Evolutionary conservation across 2,888 invertebrate genomes (phyloP).

Genomic region (Yponomeuta evonymella): DNA sequence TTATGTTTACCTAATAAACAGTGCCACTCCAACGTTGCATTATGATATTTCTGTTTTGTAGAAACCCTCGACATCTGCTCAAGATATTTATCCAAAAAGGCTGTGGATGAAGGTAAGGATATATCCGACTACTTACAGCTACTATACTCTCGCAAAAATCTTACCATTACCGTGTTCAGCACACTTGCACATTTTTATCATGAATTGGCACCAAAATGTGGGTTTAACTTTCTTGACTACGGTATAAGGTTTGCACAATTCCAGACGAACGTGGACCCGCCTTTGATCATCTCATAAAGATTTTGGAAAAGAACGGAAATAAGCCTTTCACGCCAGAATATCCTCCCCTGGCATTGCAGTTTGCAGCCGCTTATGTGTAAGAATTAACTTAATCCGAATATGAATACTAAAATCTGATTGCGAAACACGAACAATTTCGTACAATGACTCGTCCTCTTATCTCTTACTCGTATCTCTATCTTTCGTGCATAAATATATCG

Average conservation of each 20-base stretch:
- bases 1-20: too few relatives aligned
- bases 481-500: too few relatives aligned
- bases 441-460: too few relatives aligned
- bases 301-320: neutral
- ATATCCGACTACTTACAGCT: neutral
- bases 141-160: too few relatives aligned
- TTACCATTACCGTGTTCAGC: too few relatives aligned
- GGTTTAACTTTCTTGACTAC: too few relatives aligned
- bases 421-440: too few relatives aligned
- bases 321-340: neutral
- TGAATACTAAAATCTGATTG: too few relatives aligned
- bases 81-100: constrained; percentile 51
- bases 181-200: too few relatives aligned
- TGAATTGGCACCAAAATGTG: too few relatives aligned
- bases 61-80: constrained; percentile 47
- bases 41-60: constrained; percentile 29
- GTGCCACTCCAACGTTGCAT: neutral
- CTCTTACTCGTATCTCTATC: too few relatives aligned
- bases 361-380: neutral
- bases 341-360: neutral
- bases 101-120: constrained; percentile 51
- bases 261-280: neutral
- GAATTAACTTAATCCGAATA: neutral
- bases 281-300: neutral
- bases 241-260: neutral